Percentiles rank a stretch among this genome's conserved stretches.
These are phyloP conservation scores for Henricia sp. DNA, from an alignment of 53 echinoderm and acorn worm species.

Conservation along the genomic window DNA sequence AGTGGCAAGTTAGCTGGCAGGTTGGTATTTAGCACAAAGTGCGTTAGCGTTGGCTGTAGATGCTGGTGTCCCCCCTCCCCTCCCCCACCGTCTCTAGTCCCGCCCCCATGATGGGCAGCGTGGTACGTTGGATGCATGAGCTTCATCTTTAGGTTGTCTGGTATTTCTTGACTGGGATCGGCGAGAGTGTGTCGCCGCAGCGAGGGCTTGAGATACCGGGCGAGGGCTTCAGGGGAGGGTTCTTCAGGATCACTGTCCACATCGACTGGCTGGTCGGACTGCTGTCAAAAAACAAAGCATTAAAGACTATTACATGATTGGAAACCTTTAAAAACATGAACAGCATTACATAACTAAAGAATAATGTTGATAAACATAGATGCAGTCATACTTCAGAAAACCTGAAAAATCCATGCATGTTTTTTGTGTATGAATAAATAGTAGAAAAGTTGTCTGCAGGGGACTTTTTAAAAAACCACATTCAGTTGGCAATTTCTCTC, in stretches of 20 bases:
- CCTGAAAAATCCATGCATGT: too few species aligned
- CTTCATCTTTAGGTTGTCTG: conserved; percentile 71
- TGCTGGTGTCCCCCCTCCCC: conserved; percentile 31
- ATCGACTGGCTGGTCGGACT: conserved; percentile 75
- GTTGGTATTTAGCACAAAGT: conserved; percentile 68
- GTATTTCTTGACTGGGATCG: conserved; percentile 85
- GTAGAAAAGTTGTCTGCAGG: too few species aligned
- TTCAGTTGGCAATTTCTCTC: too few species aligned
- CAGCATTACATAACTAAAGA: too few species aligned
- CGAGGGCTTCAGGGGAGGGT: conserved; percentile 81
- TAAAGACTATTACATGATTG: too few species aligned
- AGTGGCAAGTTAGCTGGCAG: conserved; percentile 91
- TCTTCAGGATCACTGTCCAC: conserved; percentile 95
- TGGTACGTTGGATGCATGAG: conserved; percentile 13
- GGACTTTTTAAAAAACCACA: too few species aligned
- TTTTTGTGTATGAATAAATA: too few species aligned
- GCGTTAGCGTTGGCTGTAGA: conserved; percentile 43
- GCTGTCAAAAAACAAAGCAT: too few species aligned
- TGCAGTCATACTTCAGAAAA: too few species aligned
- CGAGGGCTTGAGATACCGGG: conserved; percentile 81
- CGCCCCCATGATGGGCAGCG: conserved; percentile 27
- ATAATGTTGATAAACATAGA: too few species aligned
- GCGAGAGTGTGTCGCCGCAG: conserved; percentile 84
- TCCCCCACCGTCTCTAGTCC: too few species aligned
- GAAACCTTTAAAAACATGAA: too few species aligned